Percentiles rank a stretch among this genome's conserved stretches.
Evolutionary conservation across 2,113 vertebrate genomes (phyloP).

Genomic region (Saguinus midas): DNA sequence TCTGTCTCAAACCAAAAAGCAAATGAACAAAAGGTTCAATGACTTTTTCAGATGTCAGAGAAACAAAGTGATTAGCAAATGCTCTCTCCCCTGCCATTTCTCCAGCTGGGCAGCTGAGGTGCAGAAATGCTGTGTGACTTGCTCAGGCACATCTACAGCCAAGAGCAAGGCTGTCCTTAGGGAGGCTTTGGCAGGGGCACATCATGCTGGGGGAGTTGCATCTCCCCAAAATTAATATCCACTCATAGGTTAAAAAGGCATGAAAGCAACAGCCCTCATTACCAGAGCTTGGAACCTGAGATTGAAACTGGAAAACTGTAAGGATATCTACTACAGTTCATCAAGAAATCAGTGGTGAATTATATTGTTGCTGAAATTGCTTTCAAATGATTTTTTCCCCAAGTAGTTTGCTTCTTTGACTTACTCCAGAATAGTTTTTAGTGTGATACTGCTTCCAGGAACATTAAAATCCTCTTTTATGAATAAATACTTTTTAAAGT

Average conservation of each 20-base stretch:
- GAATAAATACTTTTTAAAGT: neutral
- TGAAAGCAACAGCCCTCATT: no score
- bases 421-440: no score
- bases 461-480: neutral
- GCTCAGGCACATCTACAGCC: rapidly evolving
- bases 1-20: no score
- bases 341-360: no score
- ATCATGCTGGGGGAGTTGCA: rapidly evolving
- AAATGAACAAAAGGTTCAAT: no score
- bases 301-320: neutral
- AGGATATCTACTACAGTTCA: neutral
- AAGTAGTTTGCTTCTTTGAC: neutral
- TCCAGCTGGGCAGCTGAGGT: neutral
- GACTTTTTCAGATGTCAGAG: neutral
- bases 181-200: neutral
- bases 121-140: neutral
- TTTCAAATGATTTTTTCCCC: neutral
- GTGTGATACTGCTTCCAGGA: no score
- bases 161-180: no score
- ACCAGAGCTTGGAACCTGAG: neutral
- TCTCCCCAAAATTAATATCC: neutral
- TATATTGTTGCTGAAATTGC: no score
- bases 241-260: neutral
- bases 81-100: neutral
- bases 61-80: no score